Conservation (phyloP, 2,113 vertebrate species). For the Podiceps cristatus region DNA sequence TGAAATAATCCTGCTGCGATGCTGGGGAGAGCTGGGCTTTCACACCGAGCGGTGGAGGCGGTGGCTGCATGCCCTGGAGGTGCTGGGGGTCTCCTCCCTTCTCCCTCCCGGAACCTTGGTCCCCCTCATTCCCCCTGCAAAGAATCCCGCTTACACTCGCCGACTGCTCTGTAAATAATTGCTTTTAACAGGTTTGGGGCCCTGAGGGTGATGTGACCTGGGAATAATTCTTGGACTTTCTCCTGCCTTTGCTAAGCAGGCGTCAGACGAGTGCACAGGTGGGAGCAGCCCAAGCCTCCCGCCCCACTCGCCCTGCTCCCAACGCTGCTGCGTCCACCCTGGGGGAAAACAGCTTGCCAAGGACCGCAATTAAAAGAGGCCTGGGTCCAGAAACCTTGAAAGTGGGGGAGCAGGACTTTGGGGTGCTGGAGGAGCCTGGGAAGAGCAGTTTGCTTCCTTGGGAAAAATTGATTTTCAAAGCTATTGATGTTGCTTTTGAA, state of each 20-base stretch:
- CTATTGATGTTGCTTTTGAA: slow-evolving; percentile 43
- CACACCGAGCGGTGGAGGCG: fast-evolving
- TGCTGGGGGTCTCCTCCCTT: neutral
- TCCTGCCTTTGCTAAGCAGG: neutral
- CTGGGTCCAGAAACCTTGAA: neutral
- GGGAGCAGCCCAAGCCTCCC: neutral
- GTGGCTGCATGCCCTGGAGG: neutral
- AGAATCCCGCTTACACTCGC: neutral
- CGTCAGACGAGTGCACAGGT: fast-evolving
- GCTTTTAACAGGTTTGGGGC: neutral
- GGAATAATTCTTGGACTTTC: neutral
- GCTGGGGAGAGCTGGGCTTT: neutral
- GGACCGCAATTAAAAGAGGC: fast-evolving
- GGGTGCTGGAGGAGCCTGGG: neutral
- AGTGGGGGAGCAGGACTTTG: neutral
- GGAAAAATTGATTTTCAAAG: slow-evolving; percentile 51
- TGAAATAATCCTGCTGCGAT: neutral
- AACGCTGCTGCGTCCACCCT: too few relatives aligned
- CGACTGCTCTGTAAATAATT: neutral
- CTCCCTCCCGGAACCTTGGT: neutral
- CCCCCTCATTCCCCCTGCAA: neutral
- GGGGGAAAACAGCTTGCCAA: neutral
- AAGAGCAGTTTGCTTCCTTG: neutral
- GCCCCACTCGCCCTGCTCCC: fast-evolving
- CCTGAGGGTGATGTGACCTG: neutral